Percentiles rank a stretch among this genome's conserved stretches.
Conservation (phyloP, 2,113 vertebrate genomes). For the Mesocricetus auratus region DNA sequence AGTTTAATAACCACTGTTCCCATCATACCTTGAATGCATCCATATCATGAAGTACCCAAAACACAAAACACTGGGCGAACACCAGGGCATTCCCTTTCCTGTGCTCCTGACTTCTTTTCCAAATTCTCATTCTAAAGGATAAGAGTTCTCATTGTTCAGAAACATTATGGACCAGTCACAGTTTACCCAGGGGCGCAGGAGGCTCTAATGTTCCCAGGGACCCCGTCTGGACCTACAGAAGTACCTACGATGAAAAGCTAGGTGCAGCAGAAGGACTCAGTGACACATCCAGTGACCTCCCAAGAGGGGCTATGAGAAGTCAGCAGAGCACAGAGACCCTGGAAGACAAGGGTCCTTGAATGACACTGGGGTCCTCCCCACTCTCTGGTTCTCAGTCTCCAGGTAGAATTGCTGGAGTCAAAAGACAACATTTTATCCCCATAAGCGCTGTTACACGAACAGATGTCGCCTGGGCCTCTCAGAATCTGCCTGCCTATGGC, state of each 20-base stretch:
- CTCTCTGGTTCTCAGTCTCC: background rate
- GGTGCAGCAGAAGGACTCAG: background rate
- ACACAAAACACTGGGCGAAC: background rate
- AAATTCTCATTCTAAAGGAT: background rate
- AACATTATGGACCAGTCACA: background rate
- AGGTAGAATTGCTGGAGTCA: background rate
- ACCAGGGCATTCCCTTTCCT: background rate
- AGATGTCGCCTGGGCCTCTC: background rate
- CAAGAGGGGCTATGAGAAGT: background rate
- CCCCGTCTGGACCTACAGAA: background rate
- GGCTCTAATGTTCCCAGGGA: background rate
- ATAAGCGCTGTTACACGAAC: background rate
- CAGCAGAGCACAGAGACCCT: background rate
- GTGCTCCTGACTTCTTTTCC: background rate
- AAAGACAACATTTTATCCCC: background rate
- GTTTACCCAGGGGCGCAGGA: accelerated
- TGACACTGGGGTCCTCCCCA: background rate
- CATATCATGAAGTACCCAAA: background rate
- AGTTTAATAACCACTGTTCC: too few species aligned
- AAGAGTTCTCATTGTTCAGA: background rate
- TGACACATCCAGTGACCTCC: background rate
- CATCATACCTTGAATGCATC: background rate
- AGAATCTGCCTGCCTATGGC: background rate
- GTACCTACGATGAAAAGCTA: background rate
- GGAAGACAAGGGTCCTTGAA: background rate